Percentiles rank a stretch among this genome's conserved stretches.
These are phyloP conservation scores for Papilio polyxenes DNA, from an alignment of 1,140 invertebrate species.

Conservation along the genomic window DNA sequence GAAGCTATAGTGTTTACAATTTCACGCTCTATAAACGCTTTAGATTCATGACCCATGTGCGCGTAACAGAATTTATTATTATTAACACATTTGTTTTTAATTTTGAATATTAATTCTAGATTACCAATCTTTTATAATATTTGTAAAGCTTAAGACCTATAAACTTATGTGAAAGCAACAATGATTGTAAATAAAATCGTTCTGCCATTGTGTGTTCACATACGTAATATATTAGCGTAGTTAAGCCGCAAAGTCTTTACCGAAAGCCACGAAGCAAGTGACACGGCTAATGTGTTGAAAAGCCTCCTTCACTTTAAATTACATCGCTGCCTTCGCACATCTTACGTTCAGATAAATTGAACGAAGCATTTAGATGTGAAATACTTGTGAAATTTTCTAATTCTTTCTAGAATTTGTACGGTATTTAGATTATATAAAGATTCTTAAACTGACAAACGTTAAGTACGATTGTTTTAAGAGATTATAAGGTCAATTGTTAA, in stretches of 20 bases:
- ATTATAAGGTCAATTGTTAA: too few species aligned
- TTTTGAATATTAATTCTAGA: background rate
- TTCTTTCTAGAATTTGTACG: background rate
- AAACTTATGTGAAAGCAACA: too few species aligned
- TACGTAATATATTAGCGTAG: background rate
- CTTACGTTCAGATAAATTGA: slow-evolving; percentile 25
- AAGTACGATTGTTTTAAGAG: too few species aligned
- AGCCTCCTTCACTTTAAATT: slow-evolving; percentile 16
- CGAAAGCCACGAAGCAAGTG: slow-evolving; percentile 24
- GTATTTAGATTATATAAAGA: background rate
- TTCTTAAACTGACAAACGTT: too few species aligned
- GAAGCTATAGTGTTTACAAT: background rate
- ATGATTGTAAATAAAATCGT: background rate
- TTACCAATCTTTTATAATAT: background rate
- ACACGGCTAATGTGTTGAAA: slow-evolving; percentile 12
- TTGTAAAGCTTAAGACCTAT: too few species aligned
- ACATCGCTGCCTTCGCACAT: background rate
- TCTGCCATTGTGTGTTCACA: background rate
- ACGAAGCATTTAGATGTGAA: background rate
- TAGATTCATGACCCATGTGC: slow-evolving; percentile 6
- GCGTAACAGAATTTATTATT: slow-evolving; percentile 2
- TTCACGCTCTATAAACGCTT: background rate
- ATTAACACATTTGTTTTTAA: slow-evolving; percentile 13
- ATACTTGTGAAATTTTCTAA: background rate
- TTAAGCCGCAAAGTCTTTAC: slow-evolving; percentile 16